Evolutionary conservation across 1,140 invertebrate species (phyloP).

Genomic region (Lepidurus couesii): DNA sequence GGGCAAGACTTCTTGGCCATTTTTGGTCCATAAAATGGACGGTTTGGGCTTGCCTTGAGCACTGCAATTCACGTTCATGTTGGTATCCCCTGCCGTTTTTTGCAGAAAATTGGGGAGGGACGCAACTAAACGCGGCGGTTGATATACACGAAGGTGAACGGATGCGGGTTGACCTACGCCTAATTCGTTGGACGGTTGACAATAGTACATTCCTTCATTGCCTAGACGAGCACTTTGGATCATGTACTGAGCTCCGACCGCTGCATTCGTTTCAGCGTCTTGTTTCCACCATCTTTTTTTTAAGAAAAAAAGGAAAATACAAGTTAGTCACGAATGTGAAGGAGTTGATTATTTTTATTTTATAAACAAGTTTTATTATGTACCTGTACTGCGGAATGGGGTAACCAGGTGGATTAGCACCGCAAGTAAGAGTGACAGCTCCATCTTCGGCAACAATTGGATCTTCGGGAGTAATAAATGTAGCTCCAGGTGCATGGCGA

Average conservation of each 20-base stretch:
- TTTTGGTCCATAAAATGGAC: slow-evolving; percentile 76
- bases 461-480: slow-evolving; percentile 71
- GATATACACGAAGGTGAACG: slow-evolving; percentile 75
- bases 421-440: slow-evolving; percentile 75
- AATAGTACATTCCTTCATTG: slow-evolving; percentile 81
- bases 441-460: slow-evolving; percentile 78
- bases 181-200: slow-evolving; percentile 80
- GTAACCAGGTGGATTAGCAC: slow-evolving; percentile 78
- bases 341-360: neutral
- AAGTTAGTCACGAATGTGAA: neutral
- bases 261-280: slow-evolving; percentile 54
- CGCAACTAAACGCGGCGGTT: slow-evolving; percentile 72
- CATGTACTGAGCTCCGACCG: slow-evolving; percentile 72
- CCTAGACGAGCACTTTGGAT: slow-evolving; percentile 73
- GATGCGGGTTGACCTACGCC: slow-evolving; percentile 75
- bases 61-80: slow-evolving; percentile 72
- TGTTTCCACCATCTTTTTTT: slow-evolving; percentile 69
- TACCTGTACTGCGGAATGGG: slow-evolving; percentile 70
- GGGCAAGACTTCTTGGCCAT: slow-evolving; percentile 65
- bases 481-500: slow-evolving; percentile 78
- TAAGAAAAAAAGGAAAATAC: neutral
- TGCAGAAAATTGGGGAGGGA: slow-evolving; percentile 75
- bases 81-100: slow-evolving; percentile 67
- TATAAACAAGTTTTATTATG: neutral
- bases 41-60: slow-evolving; percentile 82